Base-by-base conservation (phyloP, 2,888 invertebrate genomes). In the Drosophila setosimentum region DNA sequence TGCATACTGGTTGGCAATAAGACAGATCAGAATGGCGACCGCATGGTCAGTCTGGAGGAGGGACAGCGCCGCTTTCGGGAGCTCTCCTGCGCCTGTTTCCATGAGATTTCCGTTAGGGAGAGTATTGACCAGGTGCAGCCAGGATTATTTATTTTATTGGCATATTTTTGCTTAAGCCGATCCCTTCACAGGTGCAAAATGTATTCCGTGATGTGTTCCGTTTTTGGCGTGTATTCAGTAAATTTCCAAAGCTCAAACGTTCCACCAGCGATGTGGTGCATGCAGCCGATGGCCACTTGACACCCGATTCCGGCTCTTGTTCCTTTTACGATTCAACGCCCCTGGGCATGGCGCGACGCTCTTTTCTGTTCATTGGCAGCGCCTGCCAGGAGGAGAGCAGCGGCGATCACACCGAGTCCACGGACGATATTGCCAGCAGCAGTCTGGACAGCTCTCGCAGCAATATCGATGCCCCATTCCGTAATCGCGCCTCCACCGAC, bases 1-100 rank as follows among this genome's bases (percentile, higher is more conserved):
- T 97, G 97, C 27, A 95, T 97, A 55, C 94, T 97, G 80, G 97
- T 97, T 16, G 97, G 96, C 13, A 97, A 97, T 91, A 97, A 97
- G 93, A 95, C 94, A 24, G 97, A 97, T 92, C 95, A 96, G 92
- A 92, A 94, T 1, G 96, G 96, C 2, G 97, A 97, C 92, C 94
- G 97, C 67, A 97, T 97, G 96, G 96, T 97, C n/a, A 94, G 94
- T 51, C 93, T 94, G 0, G 96, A 96, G 76, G 97, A 97, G 85
- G 97, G 97, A 1, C 95, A 95, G 89, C 94, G 95, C 11, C 94
- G 96, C 51, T 96, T 96, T 87, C 95, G 95, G 85, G 97, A 97
- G 92, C 96, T 97, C 71, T 96, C 96, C 69, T 97, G 97, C 89
- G 96, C 96, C 24, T 96, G 96, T 83, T 97, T 97, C 88, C 96